Evolutionary conservation across 2,113 vertebrate genomes (phyloP), one percentile per base, ranked within the genome.

Genomic region (Coregonus clupeaformis): DNA sequence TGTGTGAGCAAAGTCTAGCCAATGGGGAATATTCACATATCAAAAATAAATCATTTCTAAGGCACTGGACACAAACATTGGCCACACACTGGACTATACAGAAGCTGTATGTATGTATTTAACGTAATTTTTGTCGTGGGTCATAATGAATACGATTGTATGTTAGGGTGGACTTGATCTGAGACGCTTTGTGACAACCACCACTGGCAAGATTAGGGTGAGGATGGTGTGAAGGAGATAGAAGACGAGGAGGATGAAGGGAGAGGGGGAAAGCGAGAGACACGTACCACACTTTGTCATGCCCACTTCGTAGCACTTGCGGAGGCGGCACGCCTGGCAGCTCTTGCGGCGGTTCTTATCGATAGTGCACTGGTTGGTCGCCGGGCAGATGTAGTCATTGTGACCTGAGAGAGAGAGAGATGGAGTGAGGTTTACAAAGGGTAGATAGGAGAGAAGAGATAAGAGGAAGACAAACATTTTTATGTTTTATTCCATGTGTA

Each of bases 341-440:
- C 98, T 99, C 83, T 98, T 99, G 36, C 97, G 95, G 3, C 97
- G 92, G 90, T 99, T 98, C 89, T 98, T 99, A 72, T 99, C 98
- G 25, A 99, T 99, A 0, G 97, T 99, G 90, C 98, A 99, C 25
- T 98, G 97, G 79, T 99, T 99, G 59, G 98, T 99, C 18, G 98
- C 98, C 1, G 98, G 98, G 77, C 98, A 99, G 90, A 99, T 97
- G 84, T 99, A 99, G 84, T 98, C 96, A 0, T 96, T 99, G 84
- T 98, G 96, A 79, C 97, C 98, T 99, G 89, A 70, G 73, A 73
- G 24, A 74, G 55, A 69, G 22, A 47, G 71, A 45, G 13, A 30
- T 55, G 62, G 4, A 68, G 6, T 42, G 13, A 14, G 62, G 20
- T 20, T 42, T 42, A 42, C 36, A 42, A 42, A 42, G 36, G 36